Percentiles rank a stretch among this genome's conserved stretches.
phyloP scores from a whole-genome alignment of 2,888 invertebrate species.

The Lycophotia porphyrea region DNA sequence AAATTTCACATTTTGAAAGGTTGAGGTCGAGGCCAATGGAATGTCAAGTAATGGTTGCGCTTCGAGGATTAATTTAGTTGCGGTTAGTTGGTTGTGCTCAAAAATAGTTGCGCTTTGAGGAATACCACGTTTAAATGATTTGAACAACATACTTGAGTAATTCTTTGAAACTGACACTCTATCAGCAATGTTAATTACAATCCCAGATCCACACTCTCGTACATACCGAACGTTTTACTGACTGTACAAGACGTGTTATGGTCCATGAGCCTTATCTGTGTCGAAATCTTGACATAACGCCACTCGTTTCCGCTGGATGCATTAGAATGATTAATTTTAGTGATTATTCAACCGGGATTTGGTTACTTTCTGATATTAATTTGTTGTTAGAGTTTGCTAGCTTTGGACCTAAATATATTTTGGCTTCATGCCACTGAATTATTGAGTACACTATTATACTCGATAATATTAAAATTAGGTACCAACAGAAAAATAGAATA shows the following conservation, averaged over 20 bases:
- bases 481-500: not conserved
- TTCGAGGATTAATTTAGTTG: no score
- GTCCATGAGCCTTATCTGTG: slow-evolving; percentile 15
- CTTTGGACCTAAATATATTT: not conserved
- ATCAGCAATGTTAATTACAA: not conserved
- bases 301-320: slow-evolving; percentile 9
- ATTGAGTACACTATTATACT: not conserved
- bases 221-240: not conserved
- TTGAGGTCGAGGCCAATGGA: no score
- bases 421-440: not conserved
- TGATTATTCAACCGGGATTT: not conserved
- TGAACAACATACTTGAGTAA: not conserved
- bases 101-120: no score
- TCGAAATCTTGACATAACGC: slow-evolving; percentile 28
- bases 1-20: no score
- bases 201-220: not conserved
- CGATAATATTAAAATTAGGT: not conserved
- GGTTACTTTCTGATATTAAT: not conserved
- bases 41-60: no score
- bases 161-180: not conserved
- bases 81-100: no score
- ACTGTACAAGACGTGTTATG: slow-evolving; percentile 13
- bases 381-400: not conserved
- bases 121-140: not conserved
- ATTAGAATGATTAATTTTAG: not conserved